Evolutionary conservation across 2,797 vertebrate species (phyloP).

Genomic region (Clarias pachynema): DNA sequence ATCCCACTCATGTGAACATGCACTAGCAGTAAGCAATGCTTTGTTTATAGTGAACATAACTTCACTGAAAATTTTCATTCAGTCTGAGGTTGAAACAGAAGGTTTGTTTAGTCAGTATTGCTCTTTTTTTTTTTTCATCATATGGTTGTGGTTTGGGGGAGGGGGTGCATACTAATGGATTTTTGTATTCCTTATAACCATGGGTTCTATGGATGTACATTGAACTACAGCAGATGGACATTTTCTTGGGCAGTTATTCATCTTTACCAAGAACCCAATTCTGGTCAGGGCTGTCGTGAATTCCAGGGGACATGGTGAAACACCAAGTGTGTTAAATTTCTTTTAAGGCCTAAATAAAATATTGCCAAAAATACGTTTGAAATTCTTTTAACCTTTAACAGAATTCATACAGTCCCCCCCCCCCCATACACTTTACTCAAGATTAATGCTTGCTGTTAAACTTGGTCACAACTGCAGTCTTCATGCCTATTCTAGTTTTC

Average conservation of each 20-base stretch:
- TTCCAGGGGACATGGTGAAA: neutral
- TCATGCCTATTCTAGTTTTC: neutral
- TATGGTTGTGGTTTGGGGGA: no score
- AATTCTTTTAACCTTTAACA: neutral
- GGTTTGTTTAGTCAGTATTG: neutral
- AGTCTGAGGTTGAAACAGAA: neutral
- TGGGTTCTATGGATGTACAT: neutral
- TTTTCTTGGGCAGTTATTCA: neutral
- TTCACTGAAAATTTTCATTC: neutral
- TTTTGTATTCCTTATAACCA: neutral
- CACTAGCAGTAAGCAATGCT: no score
- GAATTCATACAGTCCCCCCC: neutral
- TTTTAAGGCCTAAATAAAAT: neutral
- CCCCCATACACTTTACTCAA: no score
- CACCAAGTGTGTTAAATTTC: neutral
- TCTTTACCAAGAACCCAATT: neutral
- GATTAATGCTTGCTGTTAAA: neutral
- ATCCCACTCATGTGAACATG: neutral
- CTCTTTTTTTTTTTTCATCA: no score
- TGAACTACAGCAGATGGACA: neutral
- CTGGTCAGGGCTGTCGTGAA: neutral
- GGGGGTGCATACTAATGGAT: no score
- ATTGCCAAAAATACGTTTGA: neutral
- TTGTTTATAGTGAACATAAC: neutral
- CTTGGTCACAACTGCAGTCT: neutral